Conservation (phyloP, 2,888 invertebrate genomes). For the Rhodophaea formosa region DNA sequence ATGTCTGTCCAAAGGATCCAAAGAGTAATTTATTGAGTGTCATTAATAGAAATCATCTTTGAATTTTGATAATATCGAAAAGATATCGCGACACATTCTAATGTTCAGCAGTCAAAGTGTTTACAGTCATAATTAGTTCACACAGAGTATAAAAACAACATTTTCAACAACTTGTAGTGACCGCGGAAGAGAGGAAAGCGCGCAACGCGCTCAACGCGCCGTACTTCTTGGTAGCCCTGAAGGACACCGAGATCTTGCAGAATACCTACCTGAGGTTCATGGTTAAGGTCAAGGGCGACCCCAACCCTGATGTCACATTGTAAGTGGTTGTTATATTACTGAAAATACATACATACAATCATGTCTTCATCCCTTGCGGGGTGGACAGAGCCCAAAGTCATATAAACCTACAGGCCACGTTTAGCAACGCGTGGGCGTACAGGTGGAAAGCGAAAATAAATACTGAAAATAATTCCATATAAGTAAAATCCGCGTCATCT, state of each 20-base stretch:
- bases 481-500: too few relatives aligned
- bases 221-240: slow-evolving; percentile 90
- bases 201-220: slow-evolving; percentile 88
- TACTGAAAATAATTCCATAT: too few relatives aligned
- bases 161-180: slow-evolving; percentile 71
- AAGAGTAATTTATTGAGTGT: too few relatives aligned
- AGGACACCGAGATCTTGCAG: slow-evolving; percentile 92
- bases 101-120: neutral
- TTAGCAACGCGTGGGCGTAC: too few relatives aligned
- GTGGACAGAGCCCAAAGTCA: too few relatives aligned
- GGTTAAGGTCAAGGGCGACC: slow-evolving; percentile 93
- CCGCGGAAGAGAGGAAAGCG: slow-evolving; percentile 85
- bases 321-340: slow-evolving; percentile 81
- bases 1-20: too few relatives aligned
- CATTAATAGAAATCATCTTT: too few relatives aligned
- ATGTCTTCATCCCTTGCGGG: too few relatives aligned
- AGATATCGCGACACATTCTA: too few relatives aligned
- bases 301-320: slow-evolving; percentile 95
- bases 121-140: neutral
- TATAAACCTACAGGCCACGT: too few relatives aligned
- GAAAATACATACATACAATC: neutral
- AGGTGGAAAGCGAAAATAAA: too few relatives aligned
- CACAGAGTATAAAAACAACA: neutral
- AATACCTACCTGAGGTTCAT: slow-evolving; percentile 93
- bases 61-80: too few relatives aligned